Percentiles rank a stretch among this genome's conserved stretches.
phyloP scores from a whole-genome alignment of 2,113 vertebrate genomes.

The Lonchura striata region DNA sequence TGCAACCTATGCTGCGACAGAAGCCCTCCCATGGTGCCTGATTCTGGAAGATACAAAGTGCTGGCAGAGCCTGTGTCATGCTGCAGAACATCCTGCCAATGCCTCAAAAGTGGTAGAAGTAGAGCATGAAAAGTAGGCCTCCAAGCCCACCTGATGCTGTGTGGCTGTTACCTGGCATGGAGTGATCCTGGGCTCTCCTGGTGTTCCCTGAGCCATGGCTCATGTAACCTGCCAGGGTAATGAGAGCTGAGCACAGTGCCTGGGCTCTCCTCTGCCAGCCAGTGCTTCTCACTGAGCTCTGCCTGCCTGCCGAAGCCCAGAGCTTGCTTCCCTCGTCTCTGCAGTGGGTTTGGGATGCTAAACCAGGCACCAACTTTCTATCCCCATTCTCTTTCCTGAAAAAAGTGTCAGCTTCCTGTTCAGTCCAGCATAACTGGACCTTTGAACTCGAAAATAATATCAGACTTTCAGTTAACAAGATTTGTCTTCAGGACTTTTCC shows the following conservation, averaged over 20 bases:
- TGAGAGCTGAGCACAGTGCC: neutral
- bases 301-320: neutral
- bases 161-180: neutral
- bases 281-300: neutral
- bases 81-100: neutral
- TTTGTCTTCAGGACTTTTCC: neutral
- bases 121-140: neutral
- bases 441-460: neutral
- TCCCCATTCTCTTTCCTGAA: neutral
- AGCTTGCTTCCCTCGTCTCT: neutral
- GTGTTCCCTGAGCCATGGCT: neutral
- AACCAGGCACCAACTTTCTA: neutral
- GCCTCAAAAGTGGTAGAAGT: neutral
- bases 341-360: neutral
- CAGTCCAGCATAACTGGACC: neutral
- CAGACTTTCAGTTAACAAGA: neutral
- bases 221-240: neutral
- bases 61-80: neutral
- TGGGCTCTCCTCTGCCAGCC: neutral
- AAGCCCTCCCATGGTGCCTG: neutral
- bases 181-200: neutral
- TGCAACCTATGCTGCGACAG: neutral
- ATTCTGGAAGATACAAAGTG: neutral
- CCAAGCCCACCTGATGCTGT: rapidly evolving
- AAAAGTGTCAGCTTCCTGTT: neutral